These are phyloP conservation scores for Bufotes viridis DNA, from an alignment of 2,797 vertebrate genomes.

Conservation along the genomic window DNA sequence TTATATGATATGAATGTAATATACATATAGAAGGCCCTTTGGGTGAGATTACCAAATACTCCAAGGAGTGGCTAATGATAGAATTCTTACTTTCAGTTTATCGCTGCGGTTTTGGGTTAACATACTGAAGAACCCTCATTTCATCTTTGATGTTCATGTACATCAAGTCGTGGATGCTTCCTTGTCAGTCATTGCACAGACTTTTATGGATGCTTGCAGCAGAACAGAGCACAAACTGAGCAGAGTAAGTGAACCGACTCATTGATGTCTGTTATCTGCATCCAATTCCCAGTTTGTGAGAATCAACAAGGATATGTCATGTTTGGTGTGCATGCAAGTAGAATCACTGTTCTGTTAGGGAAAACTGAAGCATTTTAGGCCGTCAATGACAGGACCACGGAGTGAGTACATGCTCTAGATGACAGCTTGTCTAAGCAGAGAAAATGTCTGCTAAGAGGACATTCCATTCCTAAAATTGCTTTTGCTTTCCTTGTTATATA, in stretches of 20 bases:
- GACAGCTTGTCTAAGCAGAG: neutral
- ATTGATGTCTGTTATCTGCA: neutral
- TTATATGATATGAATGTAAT: too few relatives aligned
- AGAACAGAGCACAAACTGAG: slow-evolving; percentile 99
- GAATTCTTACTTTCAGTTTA: slow-evolving; percentile 78
- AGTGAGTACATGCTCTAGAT: neutral
- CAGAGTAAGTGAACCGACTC: slow-evolving; percentile 81
- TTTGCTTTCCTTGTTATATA: neutral
- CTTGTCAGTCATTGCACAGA: slow-evolving; percentile 98
- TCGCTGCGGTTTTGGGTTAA: slow-evolving; percentile 98
- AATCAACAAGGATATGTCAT: neutral
- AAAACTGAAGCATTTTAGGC: neutral
- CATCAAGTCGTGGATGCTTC: slow-evolving; percentile 96
- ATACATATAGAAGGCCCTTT: too few relatives aligned
- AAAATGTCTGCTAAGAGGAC: neutral
- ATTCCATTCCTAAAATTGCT: neutral
- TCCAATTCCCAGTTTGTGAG: neutral
- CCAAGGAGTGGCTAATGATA: neutral
- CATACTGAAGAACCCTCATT: slow-evolving; percentile 98
- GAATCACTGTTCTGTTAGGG: neutral
- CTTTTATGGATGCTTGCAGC: slow-evolving; percentile 99
- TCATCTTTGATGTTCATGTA: slow-evolving; percentile 97
- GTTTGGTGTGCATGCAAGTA: neutral
- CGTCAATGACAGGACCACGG: neutral
- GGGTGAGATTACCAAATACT: neutral